Evolutionary conservation across 2,888 invertebrate genomes (phyloP).

Genomic region (Caradrina kadenii): DNA sequence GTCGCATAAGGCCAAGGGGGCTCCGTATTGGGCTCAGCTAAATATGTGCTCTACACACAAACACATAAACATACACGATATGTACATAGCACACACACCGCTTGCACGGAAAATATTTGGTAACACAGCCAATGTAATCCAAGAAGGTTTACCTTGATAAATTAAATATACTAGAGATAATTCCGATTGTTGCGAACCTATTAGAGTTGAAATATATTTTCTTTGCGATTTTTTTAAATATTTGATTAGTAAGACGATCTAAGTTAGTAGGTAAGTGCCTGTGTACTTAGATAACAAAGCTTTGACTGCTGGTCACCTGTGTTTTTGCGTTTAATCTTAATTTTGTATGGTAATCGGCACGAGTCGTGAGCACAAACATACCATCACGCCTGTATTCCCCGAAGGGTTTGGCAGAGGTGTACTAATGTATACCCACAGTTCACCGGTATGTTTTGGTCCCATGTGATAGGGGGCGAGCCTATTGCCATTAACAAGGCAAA

Average conservation of each 20-base stretch:
- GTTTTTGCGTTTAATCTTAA: background rate
- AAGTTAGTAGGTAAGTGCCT: conserved; percentile 18
- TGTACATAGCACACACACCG: conserved; percentile 81
- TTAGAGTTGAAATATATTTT: conserved; percentile 60
- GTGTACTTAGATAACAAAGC: background rate
- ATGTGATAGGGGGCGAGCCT: too few species aligned
- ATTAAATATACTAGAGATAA: conserved; percentile 80
- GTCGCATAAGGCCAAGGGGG: conserved; percentile 73
- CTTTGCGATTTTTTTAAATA: conserved; percentile 48
- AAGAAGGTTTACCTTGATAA: conserved; percentile 87
- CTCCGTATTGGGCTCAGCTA: conserved; percentile 80
- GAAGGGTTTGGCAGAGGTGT: too few species aligned
- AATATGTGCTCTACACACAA: conserved; percentile 85
- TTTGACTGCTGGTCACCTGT: background rate
- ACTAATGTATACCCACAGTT: too few species aligned
- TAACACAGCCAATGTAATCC: conserved; percentile 85
- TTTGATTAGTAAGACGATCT: conserved; percentile 33
- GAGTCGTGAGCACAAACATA: too few species aligned
- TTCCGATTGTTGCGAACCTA: conserved; percentile 69
- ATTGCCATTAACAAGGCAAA: too few species aligned
- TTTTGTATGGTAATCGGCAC: background rate
- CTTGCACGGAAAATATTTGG: conserved; percentile 89
- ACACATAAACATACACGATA: conserved; percentile 77
- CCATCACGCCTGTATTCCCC: too few species aligned
- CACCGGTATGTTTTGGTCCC: too few species aligned